Base-by-base conservation (phyloP, 2,113 vertebrate genomes). In the Erythrolamprus reginae region DNA sequence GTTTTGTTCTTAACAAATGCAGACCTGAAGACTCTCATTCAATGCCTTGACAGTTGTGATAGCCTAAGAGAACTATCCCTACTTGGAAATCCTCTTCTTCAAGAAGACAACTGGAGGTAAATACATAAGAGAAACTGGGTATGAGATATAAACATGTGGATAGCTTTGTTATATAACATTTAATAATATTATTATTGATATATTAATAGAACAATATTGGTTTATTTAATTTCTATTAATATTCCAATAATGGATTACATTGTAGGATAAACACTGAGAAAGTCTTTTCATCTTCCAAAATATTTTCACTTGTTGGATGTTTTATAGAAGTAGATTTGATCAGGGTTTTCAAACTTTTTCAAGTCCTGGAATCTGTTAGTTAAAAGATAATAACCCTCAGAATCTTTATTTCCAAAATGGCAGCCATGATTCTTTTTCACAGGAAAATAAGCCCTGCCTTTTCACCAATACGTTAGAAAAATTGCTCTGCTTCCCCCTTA, bases 41-140 rank as follows among this genome's bases (percentile, higher is more conserved):
- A 90, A 15, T 98, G 96, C 87, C 95, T 99, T 93, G 89, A 94
- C 92, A 96, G 95, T 33, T 99, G 98, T 93, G 83, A 13, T 28
- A 95, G 95, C 93, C 96, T 99, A 28, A 94, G 52, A 58, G 97
- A 98, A 55, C 92, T 99, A 65, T 96, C 93, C 89, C 88, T 99
- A 21, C 93, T 38, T 55, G 98, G 98, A 94, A 99, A 99, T 96
- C 98, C 99, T 89, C 89, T 99, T 91, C 96, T 98, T 88, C 97
- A 97, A 93, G 98, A 99, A 94, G 91, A 89, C 85, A 96, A 96
- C 26, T 99, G 98, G 98, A 98, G 98, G 99, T 99, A 97, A 96
- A 90, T 42, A 94, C 94, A 89, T 55, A 12, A 87, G 33, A 55
- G 26, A 82, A 83, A 91, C 21, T n/a, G 6, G 38, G 0, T 86